These are phyloP conservation scores for Rhopilema esculentum DNA, from an alignment of 30 jellyfish, hydroid and myxozoan species.

Conservation along the genomic window DNA sequence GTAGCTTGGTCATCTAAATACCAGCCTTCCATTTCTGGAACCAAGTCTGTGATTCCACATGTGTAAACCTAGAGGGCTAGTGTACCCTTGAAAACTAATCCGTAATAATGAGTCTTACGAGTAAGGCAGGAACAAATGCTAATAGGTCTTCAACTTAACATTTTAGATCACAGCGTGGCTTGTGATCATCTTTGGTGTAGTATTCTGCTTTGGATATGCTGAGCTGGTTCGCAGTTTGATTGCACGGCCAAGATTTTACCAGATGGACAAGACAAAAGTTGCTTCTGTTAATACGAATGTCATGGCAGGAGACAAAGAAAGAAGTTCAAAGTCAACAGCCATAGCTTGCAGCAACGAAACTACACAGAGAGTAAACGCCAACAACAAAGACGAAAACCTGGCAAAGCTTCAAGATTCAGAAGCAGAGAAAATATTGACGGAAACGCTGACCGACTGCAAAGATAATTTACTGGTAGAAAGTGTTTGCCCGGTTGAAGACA, in stretches of 20 bases:
- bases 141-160: not conserved
- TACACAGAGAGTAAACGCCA: not conserved
- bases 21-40: too few relatives aligned
- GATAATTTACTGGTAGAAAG: not conserved
- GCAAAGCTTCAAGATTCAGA: not conserved
- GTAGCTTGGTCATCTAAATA: too few relatives aligned
- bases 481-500: not conserved
- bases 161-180: constrained; percentile 27
- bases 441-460: not conserved
- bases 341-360: not conserved
- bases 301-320: not conserved
- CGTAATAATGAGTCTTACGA: too few relatives aligned
- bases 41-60: too few relatives aligned
- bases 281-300: not conserved
- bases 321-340: not conserved
- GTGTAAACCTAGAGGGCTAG: too few relatives aligned
- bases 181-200: constrained; percentile 11
- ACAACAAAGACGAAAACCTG: not conserved
- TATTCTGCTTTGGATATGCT: constrained; percentile 4
- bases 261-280: not conserved
- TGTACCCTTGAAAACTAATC: too few relatives aligned
- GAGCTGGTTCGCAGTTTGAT: constrained; percentile 5
- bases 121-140: too few relatives aligned
- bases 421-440: not conserved
- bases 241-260: not conserved